Evolutionary conservation across 2,113 vertebrate genomes (phyloP), one percentile per base, ranked within the genome.

Genomic region (Seriola rivoliana): DNA sequence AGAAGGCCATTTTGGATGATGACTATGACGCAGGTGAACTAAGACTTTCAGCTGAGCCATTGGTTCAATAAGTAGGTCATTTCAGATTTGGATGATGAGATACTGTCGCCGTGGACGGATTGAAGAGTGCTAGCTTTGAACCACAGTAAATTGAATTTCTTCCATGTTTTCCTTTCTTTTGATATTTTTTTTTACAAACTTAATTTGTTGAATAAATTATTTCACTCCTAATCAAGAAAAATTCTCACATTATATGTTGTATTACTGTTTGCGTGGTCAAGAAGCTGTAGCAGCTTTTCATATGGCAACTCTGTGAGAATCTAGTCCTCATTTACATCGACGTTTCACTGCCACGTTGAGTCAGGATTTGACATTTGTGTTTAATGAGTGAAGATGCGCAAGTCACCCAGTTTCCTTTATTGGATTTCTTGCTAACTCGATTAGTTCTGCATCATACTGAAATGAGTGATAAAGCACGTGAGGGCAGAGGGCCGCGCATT

Each of bases 1-100:
- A 97, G 88, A 97, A 96, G 91, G 96, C 97, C 11, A 23, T 97
- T 85, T 89, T 96, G 67, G 96, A 96, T 36, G 97, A 97, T n/a
- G 96, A 98, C 87, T 98, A 96, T 70, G 97, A 97, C 3, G 94
- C 86, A 93, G 97, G 97, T 98, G 80, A 93, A 85, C 54, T 55
- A 29, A 82, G 59, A 59, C 76, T 70, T 75, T 74, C 19, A 69
- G 11, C 25, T 38, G 29, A 85, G 42, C 21, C 42, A n/a, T 54
- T 85, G 58, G 19, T 70, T 62, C 63, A 16, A 81, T 50, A 71
- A 73, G 21, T 48, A 46, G 50, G 29, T 83, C 69, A 42, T 29
- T 29, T 38, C 23, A 40, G 23, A 52, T 63, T 38, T 21, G 23
- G 54, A 32, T 54, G 58, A 59, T 13, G 32, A n/a, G 46, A 46